These are phyloP conservation scores for Drusus annulatus DNA, from an alignment of 1,140 invertebrate species.

Conservation along the genomic window DNA sequence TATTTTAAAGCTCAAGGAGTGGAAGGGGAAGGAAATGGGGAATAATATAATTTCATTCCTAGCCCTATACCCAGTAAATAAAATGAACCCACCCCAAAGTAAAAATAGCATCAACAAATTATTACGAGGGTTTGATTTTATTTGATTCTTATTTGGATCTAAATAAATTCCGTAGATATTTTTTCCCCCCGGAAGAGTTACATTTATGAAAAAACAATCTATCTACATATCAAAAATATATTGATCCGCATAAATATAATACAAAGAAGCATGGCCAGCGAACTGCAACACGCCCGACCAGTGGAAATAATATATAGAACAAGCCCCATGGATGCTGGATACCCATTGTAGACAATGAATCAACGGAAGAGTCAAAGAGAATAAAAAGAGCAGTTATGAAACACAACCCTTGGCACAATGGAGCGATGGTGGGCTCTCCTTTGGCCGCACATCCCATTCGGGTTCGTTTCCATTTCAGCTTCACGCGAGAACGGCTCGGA, in stretches of 20 bases:
- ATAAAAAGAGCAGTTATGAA: slow-evolving; percentile 38
- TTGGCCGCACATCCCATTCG: not conserved
- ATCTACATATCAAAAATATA: not conserved
- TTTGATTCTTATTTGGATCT: too few species aligned
- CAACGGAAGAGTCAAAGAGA: slow-evolving; percentile 21
- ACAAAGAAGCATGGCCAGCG: not conserved
- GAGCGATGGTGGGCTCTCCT: not conserved
- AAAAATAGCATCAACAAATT: too few species aligned
- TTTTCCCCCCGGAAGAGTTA: too few species aligned
- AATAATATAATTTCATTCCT: too few species aligned
- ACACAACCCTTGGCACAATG: slow-evolving; percentile 34
- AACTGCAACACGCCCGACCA: not conserved
- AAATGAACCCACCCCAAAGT: too few species aligned
- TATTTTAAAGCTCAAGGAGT: too few species aligned
- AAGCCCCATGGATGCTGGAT: not conserved
- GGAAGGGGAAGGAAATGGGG: too few species aligned
- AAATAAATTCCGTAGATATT: too few species aligned
- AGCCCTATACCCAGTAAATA: too few species aligned
- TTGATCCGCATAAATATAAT: slow-evolving; percentile 5
- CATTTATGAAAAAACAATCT: too few species aligned
- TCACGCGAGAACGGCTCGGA: slow-evolving; percentile 8
- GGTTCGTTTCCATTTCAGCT: not conserved
- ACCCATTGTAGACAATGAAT: slow-evolving; percentile 24
- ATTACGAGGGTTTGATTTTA: too few species aligned
- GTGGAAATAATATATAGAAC: not conserved